These are phyloP conservation scores for Bostrychus sinensis DNA, from an alignment of 2,113 vertebrate genomes.

Conservation along the genomic window DNA sequence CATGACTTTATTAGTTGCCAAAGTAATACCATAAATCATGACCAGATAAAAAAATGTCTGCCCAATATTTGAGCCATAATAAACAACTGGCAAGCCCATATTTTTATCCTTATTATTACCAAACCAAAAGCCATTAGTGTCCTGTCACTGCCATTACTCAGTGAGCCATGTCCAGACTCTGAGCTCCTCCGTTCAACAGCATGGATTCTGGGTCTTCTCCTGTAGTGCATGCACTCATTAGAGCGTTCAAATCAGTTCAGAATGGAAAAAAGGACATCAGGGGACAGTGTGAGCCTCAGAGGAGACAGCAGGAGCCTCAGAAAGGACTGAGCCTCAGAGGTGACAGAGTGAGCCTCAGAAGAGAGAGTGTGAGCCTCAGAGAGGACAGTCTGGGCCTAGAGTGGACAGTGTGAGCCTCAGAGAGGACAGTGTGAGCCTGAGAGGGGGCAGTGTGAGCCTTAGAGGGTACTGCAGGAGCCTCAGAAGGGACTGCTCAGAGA, in stretches of 20 bases:
- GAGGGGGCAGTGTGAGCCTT: not conserved
- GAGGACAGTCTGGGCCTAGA: not conserved
- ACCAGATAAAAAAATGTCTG: no score
- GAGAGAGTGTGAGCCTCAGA: no score
- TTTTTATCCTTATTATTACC: no score
- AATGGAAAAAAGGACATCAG: not conserved
- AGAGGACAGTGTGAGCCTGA: not conserved
- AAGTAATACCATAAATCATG: no score
- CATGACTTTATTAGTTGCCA: no score
- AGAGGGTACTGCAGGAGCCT: not conserved
- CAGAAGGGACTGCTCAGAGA: not conserved
- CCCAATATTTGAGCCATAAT: no score
- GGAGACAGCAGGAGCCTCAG: not conserved
- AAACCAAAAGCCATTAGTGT: not conserved
- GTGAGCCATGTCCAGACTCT: not conserved
- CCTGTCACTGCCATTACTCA: not conserved
- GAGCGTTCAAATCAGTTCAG: conserved; percentile 4
- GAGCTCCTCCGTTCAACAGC: not conserved
- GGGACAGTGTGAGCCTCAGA: not conserved
- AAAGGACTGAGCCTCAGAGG: no score
- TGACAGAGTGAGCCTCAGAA: not conserved
- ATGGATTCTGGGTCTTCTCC: not conserved
- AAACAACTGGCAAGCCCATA: not conserved
- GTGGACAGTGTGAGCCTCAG: not conserved
- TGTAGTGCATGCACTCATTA: conserved; percentile 3